Conservation (phyloP, 2,113 vertebrate genomes). For the Centropus unirufus region DNA sequence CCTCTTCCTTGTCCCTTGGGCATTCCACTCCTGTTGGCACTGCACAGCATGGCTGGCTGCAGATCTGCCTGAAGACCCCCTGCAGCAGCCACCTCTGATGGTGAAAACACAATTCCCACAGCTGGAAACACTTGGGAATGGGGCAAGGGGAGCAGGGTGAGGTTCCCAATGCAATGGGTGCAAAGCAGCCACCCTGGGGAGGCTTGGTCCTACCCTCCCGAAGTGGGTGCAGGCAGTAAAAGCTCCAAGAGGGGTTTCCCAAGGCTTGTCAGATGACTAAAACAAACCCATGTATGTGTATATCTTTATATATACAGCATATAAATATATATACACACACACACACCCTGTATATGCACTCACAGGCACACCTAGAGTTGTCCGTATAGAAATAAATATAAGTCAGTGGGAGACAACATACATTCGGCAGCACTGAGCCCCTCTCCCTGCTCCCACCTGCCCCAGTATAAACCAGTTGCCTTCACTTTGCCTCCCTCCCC, state of each 20-base stretch:
- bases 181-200: rapidly evolving
- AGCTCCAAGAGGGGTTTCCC: neutral
- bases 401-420: neutral
- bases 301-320: conserved; percentile 68
- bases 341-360: conserved; percentile 45
- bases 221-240: neutral
- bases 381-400: conserved; percentile 47
- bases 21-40: neutral
- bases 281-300: conserved; percentile 62
- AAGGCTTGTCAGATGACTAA: conserved; percentile 9
- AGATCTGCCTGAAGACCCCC: neutral
- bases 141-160: neutral
- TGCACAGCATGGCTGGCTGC: rapidly evolving
- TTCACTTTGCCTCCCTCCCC: neutral
- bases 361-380: conserved; percentile 61
- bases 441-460: neutral
- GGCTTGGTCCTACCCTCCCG: neutral
- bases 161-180: rapidly evolving
- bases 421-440: neutral
- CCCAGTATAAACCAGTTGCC: neutral
- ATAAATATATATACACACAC: conserved; percentile 70
- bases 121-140: neutral
- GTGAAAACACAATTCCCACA: neutral
- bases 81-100: rapidly evolving
- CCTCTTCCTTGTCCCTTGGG: neutral